Percentiles rank a stretch among this genome's conserved stretches.
These are phyloP conservation scores for Dorcus hopei DNA, from an alignment of 2,888 invertebrate genomes.

Conservation along the genomic window DNA sequence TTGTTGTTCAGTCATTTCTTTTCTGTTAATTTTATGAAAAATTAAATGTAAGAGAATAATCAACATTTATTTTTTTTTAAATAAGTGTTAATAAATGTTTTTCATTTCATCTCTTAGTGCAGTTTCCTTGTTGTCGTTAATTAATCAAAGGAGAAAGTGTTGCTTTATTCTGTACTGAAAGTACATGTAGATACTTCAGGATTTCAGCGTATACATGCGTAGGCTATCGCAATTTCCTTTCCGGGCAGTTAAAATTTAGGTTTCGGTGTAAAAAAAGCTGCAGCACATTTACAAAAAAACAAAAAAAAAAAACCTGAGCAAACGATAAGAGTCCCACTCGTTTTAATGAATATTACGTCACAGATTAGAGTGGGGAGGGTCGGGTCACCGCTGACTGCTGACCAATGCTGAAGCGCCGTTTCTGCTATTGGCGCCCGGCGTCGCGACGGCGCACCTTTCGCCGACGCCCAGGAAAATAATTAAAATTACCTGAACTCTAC, in stretches of 20 bases:
- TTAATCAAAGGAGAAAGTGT: too few relatives aligned
- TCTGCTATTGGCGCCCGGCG: constrained; percentile 44
- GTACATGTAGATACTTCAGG: too few relatives aligned
- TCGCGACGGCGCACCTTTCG: constrained; percentile 44
- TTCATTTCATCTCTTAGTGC: too few relatives aligned
- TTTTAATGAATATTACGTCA: constrained; percentile 43
- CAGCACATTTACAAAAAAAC: background rate
- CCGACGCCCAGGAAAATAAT: constrained; percentile 32
- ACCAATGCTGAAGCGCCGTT: constrained; percentile 27
- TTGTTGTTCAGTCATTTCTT: too few relatives aligned
- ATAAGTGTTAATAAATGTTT: too few relatives aligned
- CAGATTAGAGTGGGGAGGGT: constrained; percentile 32
- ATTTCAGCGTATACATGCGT: too few relatives aligned
- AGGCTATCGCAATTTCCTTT: background rate
- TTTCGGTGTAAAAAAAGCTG: background rate
- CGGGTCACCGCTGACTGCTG: constrained; percentile 39
- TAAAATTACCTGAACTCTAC: background rate
- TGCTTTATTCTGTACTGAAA: too few relatives aligned
- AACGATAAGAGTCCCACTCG: constrained; percentile 7
- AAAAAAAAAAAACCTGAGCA: constrained; percentile 1
- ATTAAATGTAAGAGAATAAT: too few relatives aligned
- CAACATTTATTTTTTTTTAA: too few relatives aligned
- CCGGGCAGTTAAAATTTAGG: too few relatives aligned
- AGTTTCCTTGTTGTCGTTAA: too few relatives aligned
- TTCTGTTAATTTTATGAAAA: too few relatives aligned